These are phyloP conservation scores for Propithecus perrieri DNA, from an alignment of 2,797 vertebrate genomes.

Conservation along the genomic window DNA sequence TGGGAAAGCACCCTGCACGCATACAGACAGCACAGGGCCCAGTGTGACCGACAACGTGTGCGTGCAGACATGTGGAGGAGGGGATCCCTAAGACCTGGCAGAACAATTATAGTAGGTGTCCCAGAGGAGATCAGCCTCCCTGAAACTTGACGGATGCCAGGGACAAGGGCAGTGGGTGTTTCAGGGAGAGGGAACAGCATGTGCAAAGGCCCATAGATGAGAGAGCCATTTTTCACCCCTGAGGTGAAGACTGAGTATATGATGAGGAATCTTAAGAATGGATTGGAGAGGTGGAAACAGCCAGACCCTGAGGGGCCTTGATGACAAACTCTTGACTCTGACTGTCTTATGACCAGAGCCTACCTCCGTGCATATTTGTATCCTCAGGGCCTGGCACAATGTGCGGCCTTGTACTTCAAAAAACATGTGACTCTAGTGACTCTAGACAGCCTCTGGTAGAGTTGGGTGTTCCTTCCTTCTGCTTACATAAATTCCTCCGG, in stretches of 20 bases:
- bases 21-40: neutral
- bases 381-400: neutral
- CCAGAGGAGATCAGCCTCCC: neutral
- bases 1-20: neutral
- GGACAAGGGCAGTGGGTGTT: neutral
- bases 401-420: neutral
- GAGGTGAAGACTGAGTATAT: neutral
- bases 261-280: neutral
- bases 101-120: neutral
- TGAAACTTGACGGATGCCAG: neutral
- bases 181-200: neutral
- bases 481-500: neutral
- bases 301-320: neutral
- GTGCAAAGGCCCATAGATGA: neutral
- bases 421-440: neutral
- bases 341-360: neutral
- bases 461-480: neutral
- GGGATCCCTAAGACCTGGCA: neutral
- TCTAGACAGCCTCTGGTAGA: neutral
- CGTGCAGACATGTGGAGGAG: neutral
- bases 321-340: neutral
- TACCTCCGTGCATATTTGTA: neutral
- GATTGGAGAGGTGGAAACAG: neutral
- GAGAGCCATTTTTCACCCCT: neutral
- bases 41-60: rapidly evolving